Percentiles rank a stretch among this genome's conserved stretches.
Evolutionary conservation across 92 coral and sea anemone genomes (phyloP).

Genomic region (Galaxea fascicularis): DNA sequence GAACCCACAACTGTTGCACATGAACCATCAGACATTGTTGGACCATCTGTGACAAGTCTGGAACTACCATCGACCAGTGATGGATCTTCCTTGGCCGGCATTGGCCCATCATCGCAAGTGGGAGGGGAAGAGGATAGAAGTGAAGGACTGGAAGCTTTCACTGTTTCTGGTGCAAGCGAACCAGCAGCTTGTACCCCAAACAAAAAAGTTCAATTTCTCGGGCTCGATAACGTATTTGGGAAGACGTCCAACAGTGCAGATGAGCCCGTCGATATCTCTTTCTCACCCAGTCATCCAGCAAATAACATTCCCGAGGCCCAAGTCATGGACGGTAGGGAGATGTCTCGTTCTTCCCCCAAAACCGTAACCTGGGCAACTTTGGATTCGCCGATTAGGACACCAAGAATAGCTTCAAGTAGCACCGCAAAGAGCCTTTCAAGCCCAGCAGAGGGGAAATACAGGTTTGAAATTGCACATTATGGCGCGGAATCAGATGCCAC

Average conservation of each 20-base stretch:
- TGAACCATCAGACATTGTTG: neutral
- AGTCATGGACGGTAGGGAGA: neutral
- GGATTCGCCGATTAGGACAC: conserved; percentile 31
- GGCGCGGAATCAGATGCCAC: conserved; percentile 45
- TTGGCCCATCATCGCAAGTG: neutral
- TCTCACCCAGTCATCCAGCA: conserved; percentile 23
- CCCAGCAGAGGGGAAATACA: conserved; percentile 1
- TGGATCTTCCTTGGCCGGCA: neutral
- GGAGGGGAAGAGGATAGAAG: neutral
- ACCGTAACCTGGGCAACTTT: conserved; percentile 77
- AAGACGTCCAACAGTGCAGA: neutral
- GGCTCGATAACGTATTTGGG: conserved; percentile 65
- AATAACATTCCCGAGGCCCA: neutral
- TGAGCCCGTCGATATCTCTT: conserved; percentile 20
- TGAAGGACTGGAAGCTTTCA: neutral
- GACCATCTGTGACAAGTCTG: neutral
- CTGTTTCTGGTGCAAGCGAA: neutral
- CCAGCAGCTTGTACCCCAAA: conserved; percentile 41
- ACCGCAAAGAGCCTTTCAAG: neutral
- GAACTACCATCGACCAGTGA: neutral
- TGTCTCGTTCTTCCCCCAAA: conserved; percentile 17
- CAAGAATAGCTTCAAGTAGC: conserved; percentile 1
- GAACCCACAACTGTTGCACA: neutral
- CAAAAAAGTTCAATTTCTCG: conserved; percentile 76
- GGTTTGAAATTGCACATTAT: conserved; percentile 21